Conservation (phyloP, 2,888 invertebrate species). For the Harmothoe impar region DNA sequence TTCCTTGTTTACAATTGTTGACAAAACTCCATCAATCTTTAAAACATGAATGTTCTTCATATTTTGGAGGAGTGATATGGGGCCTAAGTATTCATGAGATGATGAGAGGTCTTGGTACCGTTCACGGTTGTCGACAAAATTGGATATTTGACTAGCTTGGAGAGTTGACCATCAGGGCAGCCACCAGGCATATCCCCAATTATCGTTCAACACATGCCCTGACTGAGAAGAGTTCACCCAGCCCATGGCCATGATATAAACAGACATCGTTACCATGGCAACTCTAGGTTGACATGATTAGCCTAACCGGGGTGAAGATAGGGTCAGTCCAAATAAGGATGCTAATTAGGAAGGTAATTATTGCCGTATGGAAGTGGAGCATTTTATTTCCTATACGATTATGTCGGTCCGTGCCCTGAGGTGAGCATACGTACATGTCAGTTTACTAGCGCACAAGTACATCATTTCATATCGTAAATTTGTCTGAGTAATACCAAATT, state of each 20-base stretch:
- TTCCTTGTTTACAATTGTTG: not conserved
- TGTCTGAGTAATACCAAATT: too few relatives aligned
- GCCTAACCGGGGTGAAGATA: not conserved
- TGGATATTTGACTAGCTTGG: not conserved
- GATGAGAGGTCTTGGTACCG: too few relatives aligned
- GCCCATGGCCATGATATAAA: not conserved
- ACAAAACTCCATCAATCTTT: not conserved
- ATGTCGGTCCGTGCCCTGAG: too few relatives aligned
- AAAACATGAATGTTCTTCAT: too few relatives aligned
- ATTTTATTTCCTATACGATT: too few relatives aligned
- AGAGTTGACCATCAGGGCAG: not conserved
- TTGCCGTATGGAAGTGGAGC: not conserved
- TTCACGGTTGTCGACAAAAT: not conserved
- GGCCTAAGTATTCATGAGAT: too few relatives aligned
- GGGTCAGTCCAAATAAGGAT: conserved; percentile 3
- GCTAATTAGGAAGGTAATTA: not conserved
- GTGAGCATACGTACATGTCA: too few relatives aligned
- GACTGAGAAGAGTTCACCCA: not conserved
- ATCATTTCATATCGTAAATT: too few relatives aligned
- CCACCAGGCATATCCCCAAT: not conserved
- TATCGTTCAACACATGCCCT: not conserved
- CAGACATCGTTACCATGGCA: not conserved
- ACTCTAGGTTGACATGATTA: conserved; percentile 18
- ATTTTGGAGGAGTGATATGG: too few relatives aligned
- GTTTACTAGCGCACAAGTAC: too few relatives aligned